These are phyloP conservation scores for Drosophila kepulauana DNA, from an alignment of 1,140 invertebrate genomes.

Conservation along the genomic window DNA sequence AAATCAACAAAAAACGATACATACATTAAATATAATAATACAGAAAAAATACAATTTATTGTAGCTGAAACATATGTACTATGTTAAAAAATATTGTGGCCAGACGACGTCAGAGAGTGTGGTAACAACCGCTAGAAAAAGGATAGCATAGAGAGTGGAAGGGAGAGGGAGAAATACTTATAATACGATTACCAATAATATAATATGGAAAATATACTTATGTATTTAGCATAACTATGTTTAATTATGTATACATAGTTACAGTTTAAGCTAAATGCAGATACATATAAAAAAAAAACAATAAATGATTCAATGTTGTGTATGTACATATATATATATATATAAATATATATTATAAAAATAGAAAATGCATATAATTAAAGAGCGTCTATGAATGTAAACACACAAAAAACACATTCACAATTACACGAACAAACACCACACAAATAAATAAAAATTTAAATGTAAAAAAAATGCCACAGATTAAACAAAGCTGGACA, in stretches of 20 bases:
- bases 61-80: constrained; percentile 57
- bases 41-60: constrained; percentile 54
- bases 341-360: constrained; percentile 47
- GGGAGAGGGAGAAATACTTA: constrained; percentile 40
- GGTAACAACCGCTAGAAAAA: constrained; percentile 26
- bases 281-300: constrained; percentile 61
- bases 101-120: constrained; percentile 38
- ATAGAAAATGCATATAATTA: constrained; percentile 63
- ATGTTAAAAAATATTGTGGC: constrained; percentile 63
- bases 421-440: constrained; percentile 25
- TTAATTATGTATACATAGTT: constrained; percentile 79
- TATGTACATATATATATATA: constrained; percentile 80
- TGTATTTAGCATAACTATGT: constrained; percentile 74
- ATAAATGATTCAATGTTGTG: constrained; percentile 83
- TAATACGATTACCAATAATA: constrained; percentile 46
- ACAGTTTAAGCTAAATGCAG: constrained; percentile 67
- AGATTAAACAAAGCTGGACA: constrained; percentile 53
- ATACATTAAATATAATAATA: constrained; percentile 58
- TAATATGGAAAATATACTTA: constrained; percentile 49
- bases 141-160: constrained; percentile 14
- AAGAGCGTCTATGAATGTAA: constrained; percentile 56
- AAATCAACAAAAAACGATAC: too few species aligned
- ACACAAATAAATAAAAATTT: constrained; percentile 57
- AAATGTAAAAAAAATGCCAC: constrained; percentile 54
- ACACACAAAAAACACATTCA: constrained; percentile 19